Conservation (phyloP, 2,888 invertebrate genomes). For the Zygaena filipendulae region DNA sequence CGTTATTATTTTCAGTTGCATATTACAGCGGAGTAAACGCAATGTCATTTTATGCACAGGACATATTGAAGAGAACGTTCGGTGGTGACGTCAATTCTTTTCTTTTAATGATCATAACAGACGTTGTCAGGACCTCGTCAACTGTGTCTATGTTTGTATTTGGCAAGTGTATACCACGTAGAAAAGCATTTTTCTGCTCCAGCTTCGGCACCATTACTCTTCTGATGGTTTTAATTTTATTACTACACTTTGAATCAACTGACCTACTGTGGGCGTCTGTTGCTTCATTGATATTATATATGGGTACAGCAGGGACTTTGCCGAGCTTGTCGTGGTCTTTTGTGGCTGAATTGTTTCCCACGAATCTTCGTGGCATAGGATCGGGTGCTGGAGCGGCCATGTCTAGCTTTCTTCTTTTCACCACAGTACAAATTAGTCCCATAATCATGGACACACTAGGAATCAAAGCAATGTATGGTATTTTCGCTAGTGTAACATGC, state of each 20-base stretch:
- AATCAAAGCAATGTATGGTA: slow-evolving; percentile 23
- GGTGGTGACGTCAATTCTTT: slow-evolving; percentile 25
- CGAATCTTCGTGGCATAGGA: slow-evolving; percentile 31
- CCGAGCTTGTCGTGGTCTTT: slow-evolving; percentile 32
- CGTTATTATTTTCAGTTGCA: slow-evolving; percentile 22
- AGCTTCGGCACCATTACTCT: slow-evolving; percentile 20
- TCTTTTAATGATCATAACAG: slow-evolving; percentile 28
- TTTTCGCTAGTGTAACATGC: slow-evolving; percentile 24
- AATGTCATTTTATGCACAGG: slow-evolving; percentile 30
- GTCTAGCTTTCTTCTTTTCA: slow-evolving; percentile 26
- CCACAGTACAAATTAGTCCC: slow-evolving; percentile 31
- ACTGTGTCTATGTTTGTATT: slow-evolving; percentile 21
- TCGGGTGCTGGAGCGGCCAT: slow-evolving; percentile 30
- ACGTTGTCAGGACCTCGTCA: slow-evolving; percentile 24
- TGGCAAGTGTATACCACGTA: slow-evolving; percentile 25
- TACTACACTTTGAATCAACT: slow-evolving; percentile 21
- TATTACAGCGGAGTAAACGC: slow-evolving; percentile 35
- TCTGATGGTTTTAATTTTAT: slow-evolving; percentile 22
- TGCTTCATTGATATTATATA: slow-evolving; percentile 24
- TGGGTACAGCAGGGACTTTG: slow-evolving; percentile 23
- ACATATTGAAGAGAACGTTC: slow-evolving; percentile 29
- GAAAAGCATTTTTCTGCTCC: slow-evolving; percentile 22
- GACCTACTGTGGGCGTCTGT: slow-evolving; percentile 25
- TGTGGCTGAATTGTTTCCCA: slow-evolving; percentile 33
- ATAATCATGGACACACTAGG: slow-evolving; percentile 24